Evolutionary conservation across 2,888 invertebrate species (phyloP).

Genomic region (Dryadula phaetusa): DNA sequence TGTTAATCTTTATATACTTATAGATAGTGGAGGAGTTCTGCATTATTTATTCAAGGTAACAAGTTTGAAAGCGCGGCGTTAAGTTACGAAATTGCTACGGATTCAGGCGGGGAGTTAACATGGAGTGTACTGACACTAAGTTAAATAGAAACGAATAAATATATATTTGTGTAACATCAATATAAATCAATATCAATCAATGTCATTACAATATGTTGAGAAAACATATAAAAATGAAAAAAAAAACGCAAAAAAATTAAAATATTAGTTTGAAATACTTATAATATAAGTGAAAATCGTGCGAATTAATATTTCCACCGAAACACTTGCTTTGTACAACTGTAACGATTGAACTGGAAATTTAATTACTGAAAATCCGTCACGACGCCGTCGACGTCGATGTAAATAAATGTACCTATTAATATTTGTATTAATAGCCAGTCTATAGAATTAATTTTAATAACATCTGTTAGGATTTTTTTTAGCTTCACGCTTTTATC

Average conservation of each 20-base stretch:
- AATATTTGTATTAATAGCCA: not conserved
- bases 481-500: not conserved
- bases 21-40: too few species aligned
- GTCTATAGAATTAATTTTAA: not conserved
- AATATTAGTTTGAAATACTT: not conserved
- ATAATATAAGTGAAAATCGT: not conserved
- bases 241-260: not conserved
- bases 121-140: too few species aligned
- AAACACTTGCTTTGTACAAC: slow-evolving; percentile 20
- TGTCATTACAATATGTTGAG: too few species aligned
- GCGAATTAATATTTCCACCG: slow-evolving; percentile 10
- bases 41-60: not conserved
- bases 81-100: too few species aligned
- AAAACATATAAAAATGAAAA: too few species aligned
- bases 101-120: too few species aligned
- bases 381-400: slow-evolving; percentile 2
- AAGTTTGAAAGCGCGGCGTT: not conserved
- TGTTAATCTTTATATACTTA: not conserved
- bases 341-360: slow-evolving; percentile 11
- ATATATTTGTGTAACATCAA: too few species aligned
- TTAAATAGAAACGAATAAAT: too few species aligned
- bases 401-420: not conserved
- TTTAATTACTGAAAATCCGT: slow-evolving; percentile 17
- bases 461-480: too few species aligned
- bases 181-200: too few species aligned